These are phyloP conservation scores for Acleris laterana DNA, from an alignment of 2,888 invertebrate genomes.

Conservation along the genomic window DNA sequence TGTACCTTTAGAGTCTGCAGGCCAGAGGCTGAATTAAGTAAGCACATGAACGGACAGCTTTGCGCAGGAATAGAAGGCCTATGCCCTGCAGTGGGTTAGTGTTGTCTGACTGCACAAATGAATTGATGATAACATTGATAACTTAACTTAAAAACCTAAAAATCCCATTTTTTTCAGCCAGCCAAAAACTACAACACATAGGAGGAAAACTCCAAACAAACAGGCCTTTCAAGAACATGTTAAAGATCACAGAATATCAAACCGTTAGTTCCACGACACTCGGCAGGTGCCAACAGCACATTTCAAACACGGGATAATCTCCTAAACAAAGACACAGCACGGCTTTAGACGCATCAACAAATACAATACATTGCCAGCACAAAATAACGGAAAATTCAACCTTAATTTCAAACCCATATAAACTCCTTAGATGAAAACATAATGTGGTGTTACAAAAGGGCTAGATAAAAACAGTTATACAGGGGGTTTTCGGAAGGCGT, in stretches of 20 bases:
- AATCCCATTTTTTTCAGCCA: no score
- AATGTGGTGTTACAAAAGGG: constrained; percentile 29
- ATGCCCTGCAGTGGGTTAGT: no score
- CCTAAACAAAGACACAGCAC: constrained; percentile 34
- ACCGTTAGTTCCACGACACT: constrained; percentile 37
- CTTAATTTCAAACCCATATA: neutral
- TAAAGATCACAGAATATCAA: constrained; percentile 4
- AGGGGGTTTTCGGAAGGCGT: constrained; percentile 41
- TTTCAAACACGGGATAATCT: constrained; percentile 44
- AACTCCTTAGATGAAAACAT: neutral
- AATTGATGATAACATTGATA: no score
- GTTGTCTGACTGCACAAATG: no score
- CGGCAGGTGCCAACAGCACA: constrained; percentile 46
- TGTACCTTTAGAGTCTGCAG: no score
- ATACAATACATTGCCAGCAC: neutral
- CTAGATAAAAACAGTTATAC: constrained; percentile 54
- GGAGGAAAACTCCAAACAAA: neutral
- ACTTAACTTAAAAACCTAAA: no score
- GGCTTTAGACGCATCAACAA: constrained; percentile 22
- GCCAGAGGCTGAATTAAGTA: no score
- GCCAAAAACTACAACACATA: no score
- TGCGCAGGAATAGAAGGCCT: no score
- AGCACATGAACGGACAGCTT: no score
- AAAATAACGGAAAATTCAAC: neutral
- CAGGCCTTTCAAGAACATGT: neutral